Conservation (phyloP, 2,888 invertebrate genomes). For the Xanthorhoe spadicearia region DNA sequence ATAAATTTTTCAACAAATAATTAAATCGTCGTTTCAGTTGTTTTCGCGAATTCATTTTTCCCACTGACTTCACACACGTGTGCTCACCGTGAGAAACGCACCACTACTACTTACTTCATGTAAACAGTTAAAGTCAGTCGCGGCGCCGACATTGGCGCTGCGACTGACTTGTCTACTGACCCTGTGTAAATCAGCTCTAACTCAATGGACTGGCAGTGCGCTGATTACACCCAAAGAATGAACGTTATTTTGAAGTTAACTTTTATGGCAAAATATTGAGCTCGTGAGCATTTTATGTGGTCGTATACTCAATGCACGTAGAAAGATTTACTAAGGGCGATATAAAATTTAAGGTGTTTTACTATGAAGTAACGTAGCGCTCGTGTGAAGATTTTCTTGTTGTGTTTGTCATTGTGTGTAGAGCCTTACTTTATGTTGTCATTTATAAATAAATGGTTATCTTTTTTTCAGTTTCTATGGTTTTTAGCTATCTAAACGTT, state of each 20-base stretch:
- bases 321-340: not conserved
- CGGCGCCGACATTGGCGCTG: no score
- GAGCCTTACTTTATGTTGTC: not conserved
- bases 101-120: no score
- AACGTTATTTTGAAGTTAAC: conserved; percentile 13
- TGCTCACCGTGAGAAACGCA: no score
- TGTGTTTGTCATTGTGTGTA: not conserved
- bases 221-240: conserved; percentile 26
- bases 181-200: no score
- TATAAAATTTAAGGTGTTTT: not conserved
- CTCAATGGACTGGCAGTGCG: conserved; percentile 20
- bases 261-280: conserved; percentile 7
- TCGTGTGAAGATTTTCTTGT: not conserved
- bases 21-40: no score
- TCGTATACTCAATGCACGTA: not conserved
- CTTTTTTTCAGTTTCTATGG: no score
- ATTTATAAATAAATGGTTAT: no score
- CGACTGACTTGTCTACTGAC: no score
- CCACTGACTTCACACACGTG: no score
- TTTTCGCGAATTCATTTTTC: no score
- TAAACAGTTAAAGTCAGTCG: no score
- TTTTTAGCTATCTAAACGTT: not conserved
- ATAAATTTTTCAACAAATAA: no score
- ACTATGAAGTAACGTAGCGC: not conserved
- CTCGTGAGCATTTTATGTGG: not conserved